A percentile compares a stretch with the other conserved stretches of the same genome.
phyloP scores from a whole-genome alignment of 92 coral and sea anemone species.

The Porites cylindrica region DNA sequence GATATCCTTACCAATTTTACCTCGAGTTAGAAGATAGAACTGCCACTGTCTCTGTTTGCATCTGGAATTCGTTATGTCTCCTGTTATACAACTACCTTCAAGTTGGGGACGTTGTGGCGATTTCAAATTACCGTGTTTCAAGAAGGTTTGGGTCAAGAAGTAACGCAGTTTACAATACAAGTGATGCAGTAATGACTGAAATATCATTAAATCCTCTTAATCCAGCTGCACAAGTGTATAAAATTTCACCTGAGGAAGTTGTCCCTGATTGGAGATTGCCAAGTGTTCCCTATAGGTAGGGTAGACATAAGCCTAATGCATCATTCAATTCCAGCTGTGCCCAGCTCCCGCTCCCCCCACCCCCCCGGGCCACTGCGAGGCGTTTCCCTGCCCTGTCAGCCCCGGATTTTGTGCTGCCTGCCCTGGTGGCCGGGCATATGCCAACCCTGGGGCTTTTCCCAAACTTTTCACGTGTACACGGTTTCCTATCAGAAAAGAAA shows the following conservation, averaged over 20 bases:
- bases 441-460: no score
- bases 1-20: conserved; percentile 63
- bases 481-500: no score
- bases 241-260: conserved; percentile 39
- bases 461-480: no score
- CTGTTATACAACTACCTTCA: conserved; percentile 51
- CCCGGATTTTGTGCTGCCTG: no score
- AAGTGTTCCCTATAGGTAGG: conserved; percentile 68
- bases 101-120: conserved; percentile 62
- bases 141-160: conserved; percentile 49
- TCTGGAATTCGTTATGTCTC: conserved; percentile 65
- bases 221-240: conserved; percentile 59
- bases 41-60: conserved; percentile 49
- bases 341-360: no score
- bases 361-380: no score
- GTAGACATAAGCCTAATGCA: no score
- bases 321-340: no score
- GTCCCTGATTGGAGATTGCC: conserved; percentile 54
- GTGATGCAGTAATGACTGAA: conserved; percentile 46
- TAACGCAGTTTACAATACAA: conserved; percentile 64
- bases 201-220: conserved; percentile 65
- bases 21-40: conserved; percentile 61
- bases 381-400: no score
- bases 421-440: no score
- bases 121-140: conserved; percentile 59